Conservation (phyloP, 2,113 vertebrate species). For the Brachyistius frenatus region DNA sequence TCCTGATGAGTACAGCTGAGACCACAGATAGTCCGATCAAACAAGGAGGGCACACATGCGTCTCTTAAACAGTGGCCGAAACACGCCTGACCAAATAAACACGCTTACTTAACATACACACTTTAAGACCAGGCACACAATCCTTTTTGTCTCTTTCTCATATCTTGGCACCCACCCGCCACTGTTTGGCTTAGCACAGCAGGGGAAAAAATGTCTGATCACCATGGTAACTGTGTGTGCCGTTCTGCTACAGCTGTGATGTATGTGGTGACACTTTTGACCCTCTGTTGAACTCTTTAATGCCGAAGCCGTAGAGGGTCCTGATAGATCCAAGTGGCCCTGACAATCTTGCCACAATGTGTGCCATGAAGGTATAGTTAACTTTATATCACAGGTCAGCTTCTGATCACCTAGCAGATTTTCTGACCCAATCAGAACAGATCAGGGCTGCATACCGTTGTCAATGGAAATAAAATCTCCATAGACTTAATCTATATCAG, state of each 20-base stretch:
- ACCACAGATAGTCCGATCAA: conserved; percentile 73
- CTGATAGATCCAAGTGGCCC: conserved; percentile 38
- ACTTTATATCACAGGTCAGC: conserved; percentile 8
- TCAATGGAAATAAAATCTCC: conserved; percentile 16
- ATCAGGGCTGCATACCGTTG: conserved; percentile 18
- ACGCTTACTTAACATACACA: conserved; percentile 44
- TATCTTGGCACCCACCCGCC: conserved; percentile 70
- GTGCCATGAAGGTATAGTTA: conserved; percentile 36
- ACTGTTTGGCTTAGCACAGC: conserved; percentile 76
- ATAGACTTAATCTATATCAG: conserved; percentile 20
- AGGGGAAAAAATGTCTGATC: conserved; percentile 70
- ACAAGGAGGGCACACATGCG: conserved; percentile 58
- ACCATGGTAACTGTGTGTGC: conserved; percentile 80
- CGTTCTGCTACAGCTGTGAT: conserved; percentile 83
- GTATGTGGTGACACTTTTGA: conserved; percentile 84
- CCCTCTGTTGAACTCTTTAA: conserved; percentile 79
- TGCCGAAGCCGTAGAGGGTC: conserved; percentile 55
- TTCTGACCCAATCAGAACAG: conserved; percentile 16
- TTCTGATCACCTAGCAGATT: conserved; percentile 43
- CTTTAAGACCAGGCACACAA: conserved; percentile 46
- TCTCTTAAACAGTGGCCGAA: conserved; percentile 28
- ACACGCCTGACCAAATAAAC: conserved; percentile 68
- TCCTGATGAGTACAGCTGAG: conserved; percentile 73
- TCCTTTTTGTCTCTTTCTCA: conserved; percentile 66
- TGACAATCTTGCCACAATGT: conserved; percentile 37